These are phyloP conservation scores for Danio aesculapii DNA, from an alignment of 2,797 vertebrate species.

Conservation along the genomic window DNA sequence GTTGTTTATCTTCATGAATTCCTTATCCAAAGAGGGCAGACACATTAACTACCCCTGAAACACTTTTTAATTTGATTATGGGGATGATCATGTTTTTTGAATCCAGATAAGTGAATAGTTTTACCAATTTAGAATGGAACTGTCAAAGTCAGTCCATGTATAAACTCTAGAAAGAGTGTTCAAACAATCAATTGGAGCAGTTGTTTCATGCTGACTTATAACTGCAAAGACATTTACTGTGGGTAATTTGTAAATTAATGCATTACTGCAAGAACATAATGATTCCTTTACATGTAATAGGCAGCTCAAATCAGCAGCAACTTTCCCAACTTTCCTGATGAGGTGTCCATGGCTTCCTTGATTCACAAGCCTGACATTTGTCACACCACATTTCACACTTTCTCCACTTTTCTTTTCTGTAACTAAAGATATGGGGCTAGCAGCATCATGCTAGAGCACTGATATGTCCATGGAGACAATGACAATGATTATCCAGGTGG, in stretches of 20 bases:
- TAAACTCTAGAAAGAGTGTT: slow-evolving; percentile 33
- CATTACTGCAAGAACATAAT: slow-evolving; percentile 37
- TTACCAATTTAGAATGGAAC: slow-evolving; percentile 10
- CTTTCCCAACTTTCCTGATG: slow-evolving; percentile 51
- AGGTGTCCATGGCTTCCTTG: slow-evolving; percentile 3
- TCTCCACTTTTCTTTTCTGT: slow-evolving; percentile 9
- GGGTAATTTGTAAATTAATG: slow-evolving; percentile 38
- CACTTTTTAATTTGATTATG: too few species aligned
- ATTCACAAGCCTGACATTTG: slow-evolving; percentile 42
- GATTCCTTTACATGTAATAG: neutral
- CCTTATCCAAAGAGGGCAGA: too few species aligned
- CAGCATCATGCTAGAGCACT: slow-evolving; percentile 29
- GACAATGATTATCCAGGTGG: slow-evolving; percentile 12
- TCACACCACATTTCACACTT: slow-evolving; percentile 16
- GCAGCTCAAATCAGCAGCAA: slow-evolving; percentile 46
- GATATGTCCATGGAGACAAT: slow-evolving; percentile 35
- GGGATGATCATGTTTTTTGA: too few species aligned
- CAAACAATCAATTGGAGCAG: slow-evolving; percentile 42
- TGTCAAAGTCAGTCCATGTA: neutral
- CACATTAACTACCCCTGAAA: too few species aligned
- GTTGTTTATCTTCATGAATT: too few species aligned
- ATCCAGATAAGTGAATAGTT: neutral
- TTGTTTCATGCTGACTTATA: slow-evolving; percentile 15
- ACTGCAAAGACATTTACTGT: slow-evolving; percentile 25
- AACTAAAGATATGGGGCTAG: slow-evolving; percentile 41